Conservation (phyloP, 2,888 invertebrate genomes). For the Rhyacophila evoluta region DNA sequence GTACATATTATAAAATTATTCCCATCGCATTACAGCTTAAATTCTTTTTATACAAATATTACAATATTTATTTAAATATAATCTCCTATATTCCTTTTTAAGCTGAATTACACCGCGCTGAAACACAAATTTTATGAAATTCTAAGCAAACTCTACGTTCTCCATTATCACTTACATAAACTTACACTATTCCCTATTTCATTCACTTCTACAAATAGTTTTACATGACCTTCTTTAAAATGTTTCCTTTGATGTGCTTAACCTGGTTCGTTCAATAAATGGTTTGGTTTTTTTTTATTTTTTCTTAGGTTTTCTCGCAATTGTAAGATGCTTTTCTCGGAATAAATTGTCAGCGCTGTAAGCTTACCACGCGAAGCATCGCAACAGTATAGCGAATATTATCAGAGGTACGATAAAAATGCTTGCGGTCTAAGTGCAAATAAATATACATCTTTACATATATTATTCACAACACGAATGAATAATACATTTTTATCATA, state of each 20-base stretch:
- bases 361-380: neutral
- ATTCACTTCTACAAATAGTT: too few relatives aligned
- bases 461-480: neutral
- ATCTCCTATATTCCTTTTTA: too few relatives aligned
- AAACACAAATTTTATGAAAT: too few relatives aligned
- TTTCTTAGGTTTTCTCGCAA: neutral
- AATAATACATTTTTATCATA: neutral
- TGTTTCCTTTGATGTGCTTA: neutral
- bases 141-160: too few relatives aligned
- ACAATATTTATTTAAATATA: too few relatives aligned
- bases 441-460: neutral
- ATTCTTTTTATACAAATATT: too few relatives aligned
- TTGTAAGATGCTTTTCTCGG: neutral
- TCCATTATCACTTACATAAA: too few relatives aligned
- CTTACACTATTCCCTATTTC: too few relatives aligned
- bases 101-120: too few relatives aligned
- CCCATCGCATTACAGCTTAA: too few relatives aligned
- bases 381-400: neutral
- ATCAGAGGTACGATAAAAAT: neutral
- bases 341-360: neutral
- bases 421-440: neutral
- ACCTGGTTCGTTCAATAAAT: neutral
- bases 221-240: too few relatives aligned
- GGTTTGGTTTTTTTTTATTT: neutral
- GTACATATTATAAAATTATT: too few relatives aligned